phyloP scores from a whole-genome alignment of 2,888 invertebrate genomes.

The Empis stercorea region DNA sequence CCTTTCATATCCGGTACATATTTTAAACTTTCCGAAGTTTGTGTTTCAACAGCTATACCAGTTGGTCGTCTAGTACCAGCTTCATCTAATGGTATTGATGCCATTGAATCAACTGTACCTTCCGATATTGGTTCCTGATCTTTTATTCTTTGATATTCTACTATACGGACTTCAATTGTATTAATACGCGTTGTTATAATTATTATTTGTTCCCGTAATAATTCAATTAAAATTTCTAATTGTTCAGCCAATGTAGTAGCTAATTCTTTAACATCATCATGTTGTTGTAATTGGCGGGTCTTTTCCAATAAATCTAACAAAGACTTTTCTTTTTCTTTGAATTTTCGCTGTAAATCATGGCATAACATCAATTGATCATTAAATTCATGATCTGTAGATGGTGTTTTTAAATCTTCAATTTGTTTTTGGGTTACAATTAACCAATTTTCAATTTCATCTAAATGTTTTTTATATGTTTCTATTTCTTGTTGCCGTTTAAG shows the following conservation, averaged over 20 bases:
- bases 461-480: slow-evolving; percentile 39
- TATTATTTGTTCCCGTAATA: slow-evolving; percentile 48
- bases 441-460: slow-evolving; percentile 45
- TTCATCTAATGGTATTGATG: not conserved
- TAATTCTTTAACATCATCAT: slow-evolving; percentile 38
- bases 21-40: slow-evolving; percentile 47
- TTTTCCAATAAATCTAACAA: slow-evolving; percentile 37
- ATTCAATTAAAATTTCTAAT: slow-evolving; percentile 41
- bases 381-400: slow-evolving; percentile 37
- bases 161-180: slow-evolving; percentile 32
- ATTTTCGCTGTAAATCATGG: slow-evolving; percentile 39
- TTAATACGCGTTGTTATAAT: slow-evolving; percentile 48
- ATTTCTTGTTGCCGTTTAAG: slow-evolving; percentile 42
- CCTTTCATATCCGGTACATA: slow-evolving; percentile 28
- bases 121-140: slow-evolving; percentile 15
- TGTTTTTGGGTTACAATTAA: slow-evolving; percentile 34
- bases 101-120: not conserved
- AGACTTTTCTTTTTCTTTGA: slow-evolving; percentile 38
- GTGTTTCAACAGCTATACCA: slow-evolving; percentile 45
- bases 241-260: slow-evolving; percentile 41
- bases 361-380: slow-evolving; percentile 41
- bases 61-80: not conserved
- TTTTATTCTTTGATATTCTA: slow-evolving; percentile 21
- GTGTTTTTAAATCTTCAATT: slow-evolving; percentile 25
- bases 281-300: slow-evolving; percentile 38